phyloP scores from a whole-genome alignment of 1,140 invertebrate genomes.

The Brachystomella parvula region DNA sequence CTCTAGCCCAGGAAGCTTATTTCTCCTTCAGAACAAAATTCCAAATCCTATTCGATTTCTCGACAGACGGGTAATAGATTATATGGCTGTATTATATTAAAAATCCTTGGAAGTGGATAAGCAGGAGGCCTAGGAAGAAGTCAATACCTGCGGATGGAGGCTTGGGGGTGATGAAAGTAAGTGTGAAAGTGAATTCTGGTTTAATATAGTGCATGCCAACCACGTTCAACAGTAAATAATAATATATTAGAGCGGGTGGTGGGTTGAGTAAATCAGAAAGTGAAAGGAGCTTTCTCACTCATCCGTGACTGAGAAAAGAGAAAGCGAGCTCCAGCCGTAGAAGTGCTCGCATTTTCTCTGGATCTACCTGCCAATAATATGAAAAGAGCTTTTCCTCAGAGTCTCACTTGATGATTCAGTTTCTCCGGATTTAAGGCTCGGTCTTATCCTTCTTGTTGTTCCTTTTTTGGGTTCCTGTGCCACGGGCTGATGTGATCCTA shows the following conservation, averaged over 20 bases:
- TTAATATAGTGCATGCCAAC: not conserved
- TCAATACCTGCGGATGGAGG: not conserved
- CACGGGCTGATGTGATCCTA: not conserved
- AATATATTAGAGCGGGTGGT: not conserved
- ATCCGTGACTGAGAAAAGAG: not conserved
- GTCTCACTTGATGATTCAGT: not conserved
- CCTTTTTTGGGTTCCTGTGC: not conserved
- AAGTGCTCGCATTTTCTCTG: too few relatives aligned
- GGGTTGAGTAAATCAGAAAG: conserved; percentile 6
- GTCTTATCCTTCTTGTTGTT: too few relatives aligned
- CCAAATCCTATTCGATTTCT: not conserved
- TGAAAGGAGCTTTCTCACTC: not conserved
- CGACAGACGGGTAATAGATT: not conserved
- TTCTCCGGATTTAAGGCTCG: too few relatives aligned
- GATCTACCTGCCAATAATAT: too few relatives aligned
- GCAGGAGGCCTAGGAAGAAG: not conserved
- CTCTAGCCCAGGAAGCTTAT: too few relatives aligned
- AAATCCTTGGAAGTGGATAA: too few relatives aligned
- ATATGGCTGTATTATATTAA: too few relatives aligned
- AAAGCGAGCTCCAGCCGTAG: not conserved
- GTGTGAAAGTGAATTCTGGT: too few relatives aligned
- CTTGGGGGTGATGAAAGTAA: not conserved
- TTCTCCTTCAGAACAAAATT: too few relatives aligned
- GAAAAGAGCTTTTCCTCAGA: not conserved
- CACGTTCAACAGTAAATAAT: not conserved